These are phyloP conservation scores for Phoebastria nigripes DNA, from an alignment of 2,797 vertebrate genomes.

Conservation along the genomic window DNA sequence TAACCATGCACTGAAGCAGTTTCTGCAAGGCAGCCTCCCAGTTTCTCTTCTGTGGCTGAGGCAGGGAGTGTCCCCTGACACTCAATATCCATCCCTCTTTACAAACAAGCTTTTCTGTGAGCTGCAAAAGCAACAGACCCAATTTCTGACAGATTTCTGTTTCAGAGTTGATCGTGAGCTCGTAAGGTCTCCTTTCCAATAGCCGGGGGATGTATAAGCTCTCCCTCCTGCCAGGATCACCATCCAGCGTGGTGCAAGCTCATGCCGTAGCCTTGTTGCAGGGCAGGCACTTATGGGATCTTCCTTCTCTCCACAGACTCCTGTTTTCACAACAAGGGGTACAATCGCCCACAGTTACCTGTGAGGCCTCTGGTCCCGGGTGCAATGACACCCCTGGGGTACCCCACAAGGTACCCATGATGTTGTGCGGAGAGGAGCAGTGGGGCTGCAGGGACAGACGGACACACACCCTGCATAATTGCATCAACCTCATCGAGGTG, in stretches of 20 bases:
- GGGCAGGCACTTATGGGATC: no score
- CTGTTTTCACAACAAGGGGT: background rate
- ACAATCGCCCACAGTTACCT: fast-evolving
- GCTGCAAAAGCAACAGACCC: background rate
- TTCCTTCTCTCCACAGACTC: background rate
- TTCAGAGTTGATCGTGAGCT: fast-evolving
- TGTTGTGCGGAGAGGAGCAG: background rate
- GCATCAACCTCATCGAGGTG: background rate
- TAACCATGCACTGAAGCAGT: fast-evolving
- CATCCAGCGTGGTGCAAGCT: background rate
- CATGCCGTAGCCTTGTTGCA: fast-evolving
- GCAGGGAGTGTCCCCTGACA: background rate
- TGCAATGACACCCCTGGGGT: background rate
- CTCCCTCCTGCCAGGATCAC: no score
- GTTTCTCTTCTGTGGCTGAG: fast-evolving
- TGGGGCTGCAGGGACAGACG: background rate
- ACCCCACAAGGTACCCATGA: background rate
- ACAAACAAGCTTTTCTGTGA: background rate
- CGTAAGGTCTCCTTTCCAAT: background rate
- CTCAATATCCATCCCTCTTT: background rate
- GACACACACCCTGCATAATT: no score
- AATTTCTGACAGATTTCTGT: background rate
- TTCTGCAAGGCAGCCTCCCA: background rate
- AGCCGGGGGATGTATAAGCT: background rate
- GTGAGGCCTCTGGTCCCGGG: background rate